Percentiles rank a stretch among this genome's conserved stretches.
Evolutionary conservation across 2,888 invertebrate species (phyloP).

Genomic region (Bhutanitis thaidina): DNA sequence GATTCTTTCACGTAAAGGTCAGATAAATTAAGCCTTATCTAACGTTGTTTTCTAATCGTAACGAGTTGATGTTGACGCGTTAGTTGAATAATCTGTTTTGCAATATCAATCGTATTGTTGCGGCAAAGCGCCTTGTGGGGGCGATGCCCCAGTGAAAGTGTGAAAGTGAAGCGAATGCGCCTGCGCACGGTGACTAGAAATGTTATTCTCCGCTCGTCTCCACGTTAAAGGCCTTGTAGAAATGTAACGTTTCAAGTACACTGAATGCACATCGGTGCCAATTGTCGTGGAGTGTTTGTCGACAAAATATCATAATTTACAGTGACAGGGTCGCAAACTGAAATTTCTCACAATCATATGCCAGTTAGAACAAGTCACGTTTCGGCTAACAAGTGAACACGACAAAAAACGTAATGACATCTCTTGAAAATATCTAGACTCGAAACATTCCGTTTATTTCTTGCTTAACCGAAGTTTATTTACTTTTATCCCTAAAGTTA

Average conservation of each 20-base stretch:
- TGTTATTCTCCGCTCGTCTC: conserved; percentile 24
- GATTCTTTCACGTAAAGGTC: neutral
- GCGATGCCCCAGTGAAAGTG: conserved; percentile 78
- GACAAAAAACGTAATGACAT: conserved; percentile 39
- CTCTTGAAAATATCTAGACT: conserved; percentile 14
- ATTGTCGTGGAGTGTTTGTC: neutral
- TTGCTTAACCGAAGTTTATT: neutral
- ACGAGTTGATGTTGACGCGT: conserved; percentile 26
- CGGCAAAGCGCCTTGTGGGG: conserved; percentile 41
- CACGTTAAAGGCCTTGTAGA: conserved; percentile 9
- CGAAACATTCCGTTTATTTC: conserved; percentile 3
- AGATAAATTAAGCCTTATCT: conserved; percentile 1
- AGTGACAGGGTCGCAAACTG: conserved; percentile 3
- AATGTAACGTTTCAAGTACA: neutral
- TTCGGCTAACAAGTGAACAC: conserved; percentile 37
- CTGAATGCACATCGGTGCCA: conserved; percentile 2
- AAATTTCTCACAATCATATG: conserved; percentile 16
- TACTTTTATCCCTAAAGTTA: no score
- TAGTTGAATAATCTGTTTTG: conserved; percentile 70
- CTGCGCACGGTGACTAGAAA: conserved; percentile 34
- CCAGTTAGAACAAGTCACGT: conserved; percentile 26
- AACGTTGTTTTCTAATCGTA: neutral
- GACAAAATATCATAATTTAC: neutral
- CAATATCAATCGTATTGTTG: conserved; percentile 48
- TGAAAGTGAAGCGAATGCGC: conserved; percentile 77